Base-by-base conservation (phyloP, 2,888 invertebrate species). In the Aleiodes alternator region DNA sequence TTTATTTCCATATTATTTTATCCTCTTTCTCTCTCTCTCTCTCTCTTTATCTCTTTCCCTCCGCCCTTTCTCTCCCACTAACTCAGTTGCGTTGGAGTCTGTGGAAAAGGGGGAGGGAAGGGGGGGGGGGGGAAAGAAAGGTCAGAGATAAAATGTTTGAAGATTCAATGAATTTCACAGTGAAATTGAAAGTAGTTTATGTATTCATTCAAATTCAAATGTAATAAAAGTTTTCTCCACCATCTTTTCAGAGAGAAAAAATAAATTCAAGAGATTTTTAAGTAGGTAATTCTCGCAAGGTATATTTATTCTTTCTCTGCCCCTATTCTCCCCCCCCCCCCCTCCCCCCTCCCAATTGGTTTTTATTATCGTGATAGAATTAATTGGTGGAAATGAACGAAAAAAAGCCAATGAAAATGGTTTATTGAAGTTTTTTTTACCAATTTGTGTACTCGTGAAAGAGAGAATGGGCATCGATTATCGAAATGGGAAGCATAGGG, bases 401-500 rank as follows among this genome's bases (percentile, higher is more conserved):
- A 12, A 34, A 34, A 34, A 31, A 2, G 9, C 9, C 4, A 31
- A 29, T 9, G 31, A n/a, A 14, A 59, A 59, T 7, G 11, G 4
- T 43, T 43, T 43, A 38, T 38, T 38, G 38, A 38, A 38, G 8
- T 38, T 38, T 38, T 8, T 38, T 23, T 23, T 23, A 23, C 2
- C 38, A 3, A 38, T 38, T 38, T 38, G 1, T 38, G 38, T 38
- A 38, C 38, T 38, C 8, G 38, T 23, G 38, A 59, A 12, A 59
- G 29, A 72, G 76, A 70, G 50, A 61, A 76, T 74, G 69, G 76
- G 75, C 75, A 81, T 84, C 83, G 83, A 83, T 82, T 83, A 83
- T 84, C 81, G 82, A n/a, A 51, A 51, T 51, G 23, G 11, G 11
- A 51, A n/a, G n/a, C n/a, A 51, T 51, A 51, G 48, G 23, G 31